Base-by-base conservation (phyloP, 2,888 invertebrate genomes). In the Sphaerophoria rueppellii region DNA sequence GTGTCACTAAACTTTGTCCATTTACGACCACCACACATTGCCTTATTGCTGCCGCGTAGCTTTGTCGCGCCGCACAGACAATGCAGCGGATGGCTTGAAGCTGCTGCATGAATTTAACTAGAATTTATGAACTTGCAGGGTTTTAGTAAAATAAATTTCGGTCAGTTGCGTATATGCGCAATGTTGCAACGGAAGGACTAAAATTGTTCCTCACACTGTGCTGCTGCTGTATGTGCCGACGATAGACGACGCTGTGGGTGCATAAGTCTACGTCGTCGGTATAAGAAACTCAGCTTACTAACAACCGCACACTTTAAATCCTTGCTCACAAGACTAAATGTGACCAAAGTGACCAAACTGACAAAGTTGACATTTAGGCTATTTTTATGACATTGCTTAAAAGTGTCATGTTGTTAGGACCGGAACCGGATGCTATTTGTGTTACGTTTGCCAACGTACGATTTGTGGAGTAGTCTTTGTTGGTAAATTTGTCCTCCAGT, bases 381-480 rank as follows among this genome's bases (percentile, higher is more conserved):
- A 76, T 83, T 79, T 79, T 83, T 83, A 83, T 83, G 83, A 79
- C 83, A 67, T 58, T 83, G 79, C 75, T 79, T 83, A 79, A 79
- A 76, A 83, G 83, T 83, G 83, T 83, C 83, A 83, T 83, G 83
- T 83, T 83, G 79, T 83, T 79, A 83, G 79, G 75, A 76, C 83
- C 83, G 83, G 83, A 83, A 83, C 83, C 83, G 83, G 83, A 83
- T 79, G 75, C 83, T 83, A 83, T 83, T 83, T 83, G 83, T 83
- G 83, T 79, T 79, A 83, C 83, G 83, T 83, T 83, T 83, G 75
- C 83, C 83, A 83, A 69, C 83, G 71, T 83, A 79, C 83, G 79
- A 83, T 83, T 83, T 83, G 79, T 79, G 72, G 72, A 83, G 83
- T 83, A 69, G 71, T 52, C 69, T 24, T 61, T 52, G 67, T 50